phyloP scores from a whole-genome alignment of 2,113 vertebrate species.

The Tetraodon nigroviridis region DNA sequence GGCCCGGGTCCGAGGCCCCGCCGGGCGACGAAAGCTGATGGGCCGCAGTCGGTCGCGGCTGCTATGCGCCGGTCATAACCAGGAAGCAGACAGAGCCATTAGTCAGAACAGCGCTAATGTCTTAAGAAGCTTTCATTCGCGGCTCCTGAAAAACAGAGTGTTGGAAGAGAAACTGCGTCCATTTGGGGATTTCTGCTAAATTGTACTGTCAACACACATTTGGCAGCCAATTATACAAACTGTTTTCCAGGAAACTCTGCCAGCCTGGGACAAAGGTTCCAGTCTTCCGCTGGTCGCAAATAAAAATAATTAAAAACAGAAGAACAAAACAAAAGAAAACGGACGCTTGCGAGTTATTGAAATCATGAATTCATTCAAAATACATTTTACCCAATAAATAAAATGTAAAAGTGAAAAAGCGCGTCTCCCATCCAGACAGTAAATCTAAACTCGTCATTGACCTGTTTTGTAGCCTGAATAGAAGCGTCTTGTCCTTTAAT shows the following conservation, averaged over 20 bases:
- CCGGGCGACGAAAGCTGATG: slow-evolving; percentile 23
- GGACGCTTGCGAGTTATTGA: no score
- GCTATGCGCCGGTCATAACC: slow-evolving; percentile 43
- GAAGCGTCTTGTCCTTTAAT: no score
- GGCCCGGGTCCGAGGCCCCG: not conserved
- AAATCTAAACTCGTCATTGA: no score
- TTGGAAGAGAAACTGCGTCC: slow-evolving; percentile 11
- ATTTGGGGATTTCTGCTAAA: slow-evolving; percentile 38
- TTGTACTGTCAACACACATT: slow-evolving; percentile 29
- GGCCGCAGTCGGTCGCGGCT: slow-evolving; percentile 17
- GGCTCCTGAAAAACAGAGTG: slow-evolving; percentile 19
- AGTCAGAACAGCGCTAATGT: slow-evolving; percentile 37
- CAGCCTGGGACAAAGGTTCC: not conserved
- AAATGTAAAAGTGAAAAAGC: no score
- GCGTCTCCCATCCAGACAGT: no score
- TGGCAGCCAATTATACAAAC: slow-evolving; percentile 20
- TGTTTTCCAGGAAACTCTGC: not conserved
- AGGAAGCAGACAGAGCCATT: slow-evolving; percentile 34
- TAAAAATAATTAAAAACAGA: not conserved
- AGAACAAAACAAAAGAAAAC: not conserved
- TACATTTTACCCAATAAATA: no score
- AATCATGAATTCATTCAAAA: no score
- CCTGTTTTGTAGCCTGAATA: no score
- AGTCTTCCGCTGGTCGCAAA: not conserved
- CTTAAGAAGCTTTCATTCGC: slow-evolving; percentile 32